Evolutionary conservation across 2,888 invertebrate species (phyloP), one percentile per base, ranked within the genome.

Genomic region (Operophtera brumata): DNA sequence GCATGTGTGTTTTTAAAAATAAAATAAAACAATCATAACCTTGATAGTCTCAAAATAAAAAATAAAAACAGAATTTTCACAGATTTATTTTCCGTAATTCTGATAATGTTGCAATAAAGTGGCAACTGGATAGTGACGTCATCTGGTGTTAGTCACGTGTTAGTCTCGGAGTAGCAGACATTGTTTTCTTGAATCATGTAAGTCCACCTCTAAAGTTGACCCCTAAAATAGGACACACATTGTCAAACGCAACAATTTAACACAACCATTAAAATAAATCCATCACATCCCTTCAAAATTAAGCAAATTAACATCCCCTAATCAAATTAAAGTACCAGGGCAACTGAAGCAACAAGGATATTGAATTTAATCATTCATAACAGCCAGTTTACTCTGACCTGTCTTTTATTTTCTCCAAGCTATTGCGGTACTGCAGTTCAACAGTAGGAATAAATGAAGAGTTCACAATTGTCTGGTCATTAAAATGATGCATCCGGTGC

Each of bases 401-500:
- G 48, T 59, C 45, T 51, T 53, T 47, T 48, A 46, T 56, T 60
- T 58, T 60, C 50, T 14, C 45, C 34, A 36, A 51, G 32, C 36
- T 6, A 25, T 43, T 34, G 25, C 32, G 39, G 26, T 39, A 35
- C 28, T 40, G 35, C 39, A 12, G 36, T 44, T 37, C 37, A 35
- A 34, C 37, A 49, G 37, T 26, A 74, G 75, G 76, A 77, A 73
- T 68, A 70, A 70, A 72, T 45, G 37, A 36, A 53, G 73, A 59
- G 80, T 43, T 79, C 84, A 66, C 50, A 66, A 73, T 77, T 73
- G 66, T 66, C 71, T 84, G 86, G 86, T 78, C 76, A 82, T 82
- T 78, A 80, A 77, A 71, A 78, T 84, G 84, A 85, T 84, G 85
- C 86, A 85, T 88, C 87, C 87, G 86, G 66, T 63, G 84, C 69